Base-by-base conservation (phyloP, 2,113 vertebrate species). In the Paracanthobrama guichenoti region DNA sequence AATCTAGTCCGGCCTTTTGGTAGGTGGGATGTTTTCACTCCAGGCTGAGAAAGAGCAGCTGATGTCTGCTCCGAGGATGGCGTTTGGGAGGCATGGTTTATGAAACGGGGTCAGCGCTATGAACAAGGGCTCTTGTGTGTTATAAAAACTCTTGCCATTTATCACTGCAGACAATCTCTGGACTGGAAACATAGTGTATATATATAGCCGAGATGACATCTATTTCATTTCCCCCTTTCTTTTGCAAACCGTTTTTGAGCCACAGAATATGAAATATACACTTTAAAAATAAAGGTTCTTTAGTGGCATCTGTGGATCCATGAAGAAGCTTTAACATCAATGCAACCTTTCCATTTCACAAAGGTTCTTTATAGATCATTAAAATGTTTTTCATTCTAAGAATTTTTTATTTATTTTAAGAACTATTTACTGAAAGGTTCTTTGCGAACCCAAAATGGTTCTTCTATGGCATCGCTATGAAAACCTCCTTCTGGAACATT, bases 1-100 rank as follows among this genome's bases (percentile, higher is more conserved):
- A 42, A 57, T 48, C 44, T 18, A 31, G 46, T 71, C 42, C 31
- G 62, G 81, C 67, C 71, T 85, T 82, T 81, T 66, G 6, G 62
- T 75, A 84, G 84, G 84, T 88, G 81, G 81, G 53, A 86, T 88
- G 55, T 72, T 81, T 80, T 84, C 44, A 77, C 77, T 81, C 80
- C 59, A 57, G 81, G 10, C 82, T 88, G 84, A 88, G 87, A 88
- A 78, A 82, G 62, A 81, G 72, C 87, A 88, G 87, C 84, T 88
- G 72, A 84, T 77, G 84, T 72, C 84, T 86, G 44, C 57, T 64
- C 18, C 44, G 4, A 80, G 6, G 28, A 79, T 79, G 59, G 26
- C 46, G 60, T 76, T 66, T 46, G 60, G 35, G 74, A 79, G 73
- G 35, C 48, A 35, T n/a, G 16, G 44, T 71, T 69, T 53, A 69